Conservation (phyloP, 2,797 vertebrate genomes). For the Halcyon smyrnensis region DNA sequence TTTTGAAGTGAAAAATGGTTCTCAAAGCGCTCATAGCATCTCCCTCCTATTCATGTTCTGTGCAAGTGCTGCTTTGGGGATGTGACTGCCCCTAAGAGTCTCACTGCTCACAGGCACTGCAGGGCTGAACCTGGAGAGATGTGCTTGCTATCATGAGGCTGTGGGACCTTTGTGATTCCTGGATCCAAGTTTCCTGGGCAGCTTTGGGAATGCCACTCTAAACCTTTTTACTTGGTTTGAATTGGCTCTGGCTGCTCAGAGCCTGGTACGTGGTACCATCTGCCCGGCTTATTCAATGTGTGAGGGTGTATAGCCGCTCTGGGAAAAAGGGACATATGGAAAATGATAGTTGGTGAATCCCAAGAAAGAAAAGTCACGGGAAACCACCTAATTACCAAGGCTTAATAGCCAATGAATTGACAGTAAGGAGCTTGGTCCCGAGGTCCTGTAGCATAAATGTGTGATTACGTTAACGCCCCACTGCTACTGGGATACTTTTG, state of each 20-base stretch:
- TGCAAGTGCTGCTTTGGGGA: not conserved
- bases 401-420: conserved; percentile 29
- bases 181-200: not conserved
- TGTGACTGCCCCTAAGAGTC: not conserved
- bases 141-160: not conserved
- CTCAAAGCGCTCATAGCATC: not conserved
- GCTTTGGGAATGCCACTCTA: not conserved
- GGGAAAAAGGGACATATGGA: conserved; percentile 62
- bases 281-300: not conserved
- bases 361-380: conserved; percentile 54
- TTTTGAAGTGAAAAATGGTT: not conserved
- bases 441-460: conserved; percentile 68
- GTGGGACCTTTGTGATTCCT: not conserved
- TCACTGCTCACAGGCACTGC: not conserved
- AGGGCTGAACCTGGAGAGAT: not conserved
- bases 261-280: not conserved
- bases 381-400: conserved; percentile 61
- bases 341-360: conserved; percentile 52
- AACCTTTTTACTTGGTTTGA: conserved; percentile 14
- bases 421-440: conserved; percentile 53
- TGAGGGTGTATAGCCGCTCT: not conserved
- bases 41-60: not conserved
- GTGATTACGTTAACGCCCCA: conserved; percentile 67
- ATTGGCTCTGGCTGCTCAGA: conserved; percentile 26
- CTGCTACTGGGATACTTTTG: conserved; percentile 76